Percentiles rank a stretch among this genome's conserved stretches.
phyloP scores from a whole-genome alignment of 2,888 invertebrate genomes.

The Drosophila siamana region DNA sequence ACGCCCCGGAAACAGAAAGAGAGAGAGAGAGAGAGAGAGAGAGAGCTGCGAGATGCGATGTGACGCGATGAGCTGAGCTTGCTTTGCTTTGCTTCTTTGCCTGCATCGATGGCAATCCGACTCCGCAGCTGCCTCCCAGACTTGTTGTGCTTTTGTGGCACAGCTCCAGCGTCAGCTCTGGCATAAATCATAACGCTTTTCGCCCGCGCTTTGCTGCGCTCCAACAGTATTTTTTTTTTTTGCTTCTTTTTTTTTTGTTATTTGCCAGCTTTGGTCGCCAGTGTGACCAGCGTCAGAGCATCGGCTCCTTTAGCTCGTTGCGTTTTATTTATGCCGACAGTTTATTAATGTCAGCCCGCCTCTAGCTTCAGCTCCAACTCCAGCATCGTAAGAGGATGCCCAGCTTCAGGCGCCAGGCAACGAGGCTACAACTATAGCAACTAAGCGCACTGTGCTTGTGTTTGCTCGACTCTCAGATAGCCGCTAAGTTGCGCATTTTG shows the following conservation, averaged over 20 bases:
- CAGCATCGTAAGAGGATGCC: conserved; percentile 39
- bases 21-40: too few relatives aligned
- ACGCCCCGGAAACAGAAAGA: conserved; percentile 32
- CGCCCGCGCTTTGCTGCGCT: conserved; percentile 24
- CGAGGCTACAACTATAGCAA: not conserved
- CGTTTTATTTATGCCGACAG: conserved; percentile 82
- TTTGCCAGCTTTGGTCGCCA: conserved; percentile 51
- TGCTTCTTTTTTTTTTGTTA: conserved; percentile 42
- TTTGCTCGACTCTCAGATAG: not conserved
- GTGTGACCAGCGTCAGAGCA: conserved; percentile 39
- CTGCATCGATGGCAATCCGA: not conserved
- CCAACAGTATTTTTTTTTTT: conserved; percentile 23
- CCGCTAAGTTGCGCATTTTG: not conserved
- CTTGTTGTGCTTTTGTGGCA: conserved; percentile 15
- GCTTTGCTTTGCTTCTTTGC: not conserved
- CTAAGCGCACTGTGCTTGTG: not conserved
- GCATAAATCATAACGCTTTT: conserved; percentile 78
- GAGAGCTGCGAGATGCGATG: not conserved
- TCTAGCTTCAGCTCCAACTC: not conserved
- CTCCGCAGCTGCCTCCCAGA: not conserved
- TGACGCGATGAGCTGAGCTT: not conserved
- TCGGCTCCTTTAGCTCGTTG: conserved; percentile 43
- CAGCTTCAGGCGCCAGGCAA: conserved; percentile 23
- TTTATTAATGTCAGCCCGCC: conserved; percentile 76
- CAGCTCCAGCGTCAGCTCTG: not conserved